phyloP scores from a whole-genome alignment of 1,140 invertebrate species.

The Leucophenga varia region DNA sequence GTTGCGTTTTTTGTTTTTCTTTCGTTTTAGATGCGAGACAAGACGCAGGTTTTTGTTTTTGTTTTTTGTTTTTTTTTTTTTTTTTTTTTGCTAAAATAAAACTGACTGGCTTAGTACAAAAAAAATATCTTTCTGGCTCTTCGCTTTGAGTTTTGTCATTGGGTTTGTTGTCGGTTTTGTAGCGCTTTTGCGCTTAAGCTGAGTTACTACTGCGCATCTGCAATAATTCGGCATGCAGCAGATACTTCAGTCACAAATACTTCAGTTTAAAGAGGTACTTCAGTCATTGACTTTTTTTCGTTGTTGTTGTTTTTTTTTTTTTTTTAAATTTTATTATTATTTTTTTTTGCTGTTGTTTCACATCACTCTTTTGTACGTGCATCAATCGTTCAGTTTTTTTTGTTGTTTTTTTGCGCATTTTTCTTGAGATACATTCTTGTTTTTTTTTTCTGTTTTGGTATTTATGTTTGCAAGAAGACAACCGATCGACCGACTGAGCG shows the following conservation, averaged over 20 bases:
- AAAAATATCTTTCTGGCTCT: conserved; percentile 1
- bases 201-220: not conserved
- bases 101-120: too few species aligned
- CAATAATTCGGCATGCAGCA: too few species aligned
- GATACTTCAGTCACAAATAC: too few species aligned
- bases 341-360: conserved; percentile 12
- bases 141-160: conserved; percentile 8
- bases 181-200: not conserved
- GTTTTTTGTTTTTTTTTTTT: not conserved
- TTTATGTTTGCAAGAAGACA: conserved; percentile 1
- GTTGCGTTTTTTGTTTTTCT: not conserved
- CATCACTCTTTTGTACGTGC: conserved; percentile 19
- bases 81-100: too few species aligned
- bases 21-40: not conserved
- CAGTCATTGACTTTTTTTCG: not conserved
- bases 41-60: conserved; percentile 2
- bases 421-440: conserved; percentile 14
- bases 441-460: conserved; percentile 9
- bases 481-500: conserved; percentile 23
- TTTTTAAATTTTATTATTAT: not conserved
- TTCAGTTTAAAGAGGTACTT: too few species aligned
- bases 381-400: conserved; percentile 5
- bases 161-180: not conserved
- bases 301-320: conserved; percentile 7
- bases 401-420: conserved; percentile 20